Conservation (phyloP, 2,888 invertebrate genomes). For the Panzeria rudis region DNA sequence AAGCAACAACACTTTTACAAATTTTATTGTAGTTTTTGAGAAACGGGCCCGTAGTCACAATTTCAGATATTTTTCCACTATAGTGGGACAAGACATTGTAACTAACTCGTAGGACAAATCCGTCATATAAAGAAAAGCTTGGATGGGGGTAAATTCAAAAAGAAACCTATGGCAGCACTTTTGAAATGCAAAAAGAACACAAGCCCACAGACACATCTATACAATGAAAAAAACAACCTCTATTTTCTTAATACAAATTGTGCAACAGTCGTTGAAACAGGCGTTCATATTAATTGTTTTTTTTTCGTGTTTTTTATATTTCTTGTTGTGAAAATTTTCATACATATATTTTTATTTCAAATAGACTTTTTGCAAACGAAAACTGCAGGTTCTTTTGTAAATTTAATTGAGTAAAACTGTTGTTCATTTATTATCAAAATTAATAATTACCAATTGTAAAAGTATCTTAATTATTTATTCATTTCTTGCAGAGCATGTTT, state of each 20-base stretch:
- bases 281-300: neutral
- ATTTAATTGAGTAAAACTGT: neutral
- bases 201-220: neutral
- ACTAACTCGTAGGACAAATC: too few relatives aligned
- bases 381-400: neutral
- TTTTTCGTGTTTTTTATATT: neutral
- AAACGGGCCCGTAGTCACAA: too few relatives aligned
- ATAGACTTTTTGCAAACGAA: too few relatives aligned
- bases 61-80: too few relatives aligned
- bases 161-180: neutral
- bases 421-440: neutral
- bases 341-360: neutral
- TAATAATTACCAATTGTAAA: neutral
- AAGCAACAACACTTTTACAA: too few relatives aligned
- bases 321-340: neutral
- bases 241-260: neutral
- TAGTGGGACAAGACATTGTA: too few relatives aligned
- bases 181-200: neutral
- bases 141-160: neutral
- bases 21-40: too few relatives aligned
- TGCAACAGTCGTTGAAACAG: neutral
- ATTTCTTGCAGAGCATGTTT: conserved; percentile 5
- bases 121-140: too few relatives aligned
- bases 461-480: neutral
- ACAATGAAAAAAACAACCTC: too few relatives aligned